Evolutionary conservation across 2,888 invertebrate species (phyloP).

Genomic region (Limnephilus rhombicus): DNA sequence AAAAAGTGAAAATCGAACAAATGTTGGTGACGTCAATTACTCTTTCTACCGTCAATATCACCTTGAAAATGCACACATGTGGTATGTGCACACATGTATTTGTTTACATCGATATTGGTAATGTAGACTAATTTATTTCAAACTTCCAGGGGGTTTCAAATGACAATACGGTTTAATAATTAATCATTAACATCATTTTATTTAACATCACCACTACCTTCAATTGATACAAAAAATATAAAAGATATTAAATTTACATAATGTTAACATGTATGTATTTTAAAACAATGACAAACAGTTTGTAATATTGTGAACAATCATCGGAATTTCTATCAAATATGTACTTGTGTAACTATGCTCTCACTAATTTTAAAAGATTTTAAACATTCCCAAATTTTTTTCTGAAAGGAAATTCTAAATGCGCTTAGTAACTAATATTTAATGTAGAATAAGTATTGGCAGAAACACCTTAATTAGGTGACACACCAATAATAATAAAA

Average conservation of each 20-base stretch:
- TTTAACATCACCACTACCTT: conserved; percentile 15
- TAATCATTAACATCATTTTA: conserved; percentile 3
- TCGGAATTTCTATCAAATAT: not conserved
- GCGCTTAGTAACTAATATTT: not conserved
- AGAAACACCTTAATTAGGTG: not conserved
- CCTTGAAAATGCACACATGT: too few relatives aligned
- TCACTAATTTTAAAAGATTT: not conserved
- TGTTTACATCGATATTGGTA: too few relatives aligned
- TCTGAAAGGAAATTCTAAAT: not conserved
- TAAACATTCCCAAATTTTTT: not conserved
- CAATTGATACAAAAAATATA: conserved; percentile 64
- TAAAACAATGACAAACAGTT: not conserved
- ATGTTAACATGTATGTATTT: not conserved
- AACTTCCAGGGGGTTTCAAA: too few relatives aligned
- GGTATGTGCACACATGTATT: too few relatives aligned
- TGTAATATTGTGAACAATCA: not conserved
- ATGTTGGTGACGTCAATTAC: too few relatives aligned
- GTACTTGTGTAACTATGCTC: not conserved
- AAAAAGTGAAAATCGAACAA: too few relatives aligned
- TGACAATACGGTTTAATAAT: not conserved
- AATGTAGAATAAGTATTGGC: not conserved
- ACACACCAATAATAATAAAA: too few relatives aligned
- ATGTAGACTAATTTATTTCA: too few relatives aligned
- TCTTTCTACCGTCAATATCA: too few relatives aligned
- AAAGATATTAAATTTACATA: not conserved